Base-by-base conservation (phyloP, 2,888 invertebrate species). In the Panorpa germanica region DNA sequence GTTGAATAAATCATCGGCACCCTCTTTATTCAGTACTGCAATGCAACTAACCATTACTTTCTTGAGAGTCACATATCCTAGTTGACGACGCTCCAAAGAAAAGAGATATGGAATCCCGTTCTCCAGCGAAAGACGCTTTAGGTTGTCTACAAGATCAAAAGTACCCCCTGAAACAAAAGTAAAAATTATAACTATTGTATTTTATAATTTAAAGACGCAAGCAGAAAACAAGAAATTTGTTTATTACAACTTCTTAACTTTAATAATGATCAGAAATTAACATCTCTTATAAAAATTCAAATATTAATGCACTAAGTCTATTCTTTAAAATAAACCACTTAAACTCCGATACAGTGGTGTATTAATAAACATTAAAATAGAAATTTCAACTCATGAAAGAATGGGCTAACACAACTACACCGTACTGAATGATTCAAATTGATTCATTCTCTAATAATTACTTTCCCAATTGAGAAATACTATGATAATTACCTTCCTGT, bases 11-110 rank as follows among this genome's bases (percentile, higher is more conserved):
- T 46, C 67, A 46, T 71, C 65, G 13, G 61, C 58, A 4, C 70
- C 71, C 44, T 70, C 64, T 41, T 63, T 67, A 45, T 65, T 66
- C 36, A 71, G 50, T 25, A 74, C 50, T 8, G 65, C 70, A 21
- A 70, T 56, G 35, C 66, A 66, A 41, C 67, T 65, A 34, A 71
- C 59, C 4, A 65, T 65, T 5, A 62, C 61, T 31, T 63, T 61
- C 41, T 66, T 69, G 31, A 57, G 54, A 22, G 67, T 54, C 2
- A 61, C 50, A 39, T 59, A 55, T 2, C 70, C 67, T 10, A 74
- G 43, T 33, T 61, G 53, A 17, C 63, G 52, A 5, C 69, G 53
- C 11, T 55, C 57, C 13, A 70, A 49, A 5, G 65, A 61, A 46
- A 70, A 74, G 4, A 68, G 55, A 41, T 62, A 63, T 3, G 67